Evolutionary conservation across 1,140 invertebrate genomes (phyloP).

Genomic region (Drosophila nebulosa): DNA sequence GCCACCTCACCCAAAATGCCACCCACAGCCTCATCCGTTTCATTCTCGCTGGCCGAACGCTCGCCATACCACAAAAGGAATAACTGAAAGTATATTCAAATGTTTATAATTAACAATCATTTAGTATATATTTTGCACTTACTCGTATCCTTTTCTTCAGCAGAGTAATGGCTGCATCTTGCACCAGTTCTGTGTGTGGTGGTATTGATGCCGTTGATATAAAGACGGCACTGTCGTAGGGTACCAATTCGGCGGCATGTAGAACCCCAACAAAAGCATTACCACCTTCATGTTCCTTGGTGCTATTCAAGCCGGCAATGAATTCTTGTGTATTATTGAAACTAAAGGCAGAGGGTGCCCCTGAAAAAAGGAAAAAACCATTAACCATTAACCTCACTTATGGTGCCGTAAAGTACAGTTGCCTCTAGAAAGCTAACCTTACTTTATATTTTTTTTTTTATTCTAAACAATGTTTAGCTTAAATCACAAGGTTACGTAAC

Average conservation of each 20-base stretch:
- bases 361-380: conserved; percentile 23
- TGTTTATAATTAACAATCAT: not conserved
- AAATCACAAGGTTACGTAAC: not conserved
- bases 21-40: conserved; percentile 70
- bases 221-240: conserved; percentile 84
- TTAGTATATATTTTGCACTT: conserved; percentile 21
- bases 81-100: not conserved
- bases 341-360: conserved; percentile 69
- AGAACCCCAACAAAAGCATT: conserved; percentile 76
- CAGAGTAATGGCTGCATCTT: conserved; percentile 82
- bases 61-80: conserved; percentile 69
- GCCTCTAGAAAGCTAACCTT: no score
- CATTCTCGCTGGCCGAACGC: conserved; percentile 63
- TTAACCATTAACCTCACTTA: not conserved
- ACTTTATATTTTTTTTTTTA: no score
- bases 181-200: conserved; percentile 81
- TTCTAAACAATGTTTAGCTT: not conserved
- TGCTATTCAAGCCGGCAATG: conserved; percentile 77
- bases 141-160: conserved; percentile 83
- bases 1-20: conserved; percentile 73
- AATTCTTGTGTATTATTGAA: conserved; percentile 79
- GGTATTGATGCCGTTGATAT: conserved; percentile 82
- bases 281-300: conserved; percentile 68
- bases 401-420: no score
- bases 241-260: conserved; percentile 82